Percentiles rank a stretch among this genome's conserved stretches.
phyloP scores from a whole-genome alignment of 1,140 invertebrate genomes.

The Zaprionus inermis region DNA sequence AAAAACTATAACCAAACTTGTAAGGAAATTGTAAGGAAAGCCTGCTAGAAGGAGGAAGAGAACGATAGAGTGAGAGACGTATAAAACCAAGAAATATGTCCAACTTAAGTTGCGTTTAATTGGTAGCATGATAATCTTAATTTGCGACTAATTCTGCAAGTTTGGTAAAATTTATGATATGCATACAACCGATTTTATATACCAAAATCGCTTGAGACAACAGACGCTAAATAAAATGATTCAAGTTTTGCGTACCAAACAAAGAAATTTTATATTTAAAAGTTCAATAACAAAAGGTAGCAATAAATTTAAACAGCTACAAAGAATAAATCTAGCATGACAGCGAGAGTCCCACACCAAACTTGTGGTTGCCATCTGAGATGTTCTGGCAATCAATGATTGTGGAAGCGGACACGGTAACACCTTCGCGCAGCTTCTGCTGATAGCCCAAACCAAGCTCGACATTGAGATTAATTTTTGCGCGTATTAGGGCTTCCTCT shows the following conservation, averaged over 20 bases:
- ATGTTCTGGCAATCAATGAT: constrained; percentile 41
- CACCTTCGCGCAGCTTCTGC: constrained; percentile 59
- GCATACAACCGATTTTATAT: too few species aligned
- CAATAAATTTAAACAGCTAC: neutral
- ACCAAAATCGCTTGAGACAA: too few species aligned
- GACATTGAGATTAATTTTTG: constrained; percentile 52
- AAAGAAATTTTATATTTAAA: too few species aligned
- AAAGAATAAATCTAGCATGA: constrained; percentile 40
- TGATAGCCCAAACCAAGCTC: constrained; percentile 68
- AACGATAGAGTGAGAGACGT: neutral
- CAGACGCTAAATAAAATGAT: too few species aligned
- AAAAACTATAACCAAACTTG: neutral
- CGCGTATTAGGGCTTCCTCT: constrained; percentile 57
- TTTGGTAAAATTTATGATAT: too few species aligned
- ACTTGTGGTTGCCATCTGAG: constrained; percentile 51
- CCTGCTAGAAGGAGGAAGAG: neutral
- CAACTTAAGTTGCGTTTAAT: too few species aligned
- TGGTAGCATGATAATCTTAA: too few species aligned
- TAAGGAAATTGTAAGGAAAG: neutral
- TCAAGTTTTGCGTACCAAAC: too few species aligned
- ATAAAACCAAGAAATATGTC: too few species aligned
- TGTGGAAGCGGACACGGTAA: constrained; percentile 58
- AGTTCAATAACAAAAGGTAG: too few species aligned
- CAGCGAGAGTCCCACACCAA: constrained; percentile 62
- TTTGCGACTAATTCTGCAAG: too few species aligned